Percentiles rank a stretch among this genome's conserved stretches.
Conservation (phyloP, 2,888 invertebrate species). For the Eurois occulta region DNA sequence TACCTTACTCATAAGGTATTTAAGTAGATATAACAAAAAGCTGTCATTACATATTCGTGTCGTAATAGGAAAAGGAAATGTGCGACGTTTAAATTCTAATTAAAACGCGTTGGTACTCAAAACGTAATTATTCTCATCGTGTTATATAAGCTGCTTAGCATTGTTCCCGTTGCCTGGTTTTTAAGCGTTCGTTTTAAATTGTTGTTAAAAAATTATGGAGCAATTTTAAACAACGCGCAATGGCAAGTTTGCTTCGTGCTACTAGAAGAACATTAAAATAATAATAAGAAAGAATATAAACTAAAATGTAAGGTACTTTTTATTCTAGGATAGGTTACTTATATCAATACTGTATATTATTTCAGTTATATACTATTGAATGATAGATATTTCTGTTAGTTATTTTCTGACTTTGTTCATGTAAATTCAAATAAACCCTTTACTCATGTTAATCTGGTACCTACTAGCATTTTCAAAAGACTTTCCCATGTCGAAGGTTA, state of each 20-base stretch:
- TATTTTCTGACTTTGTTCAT: slow-evolving; percentile 4
- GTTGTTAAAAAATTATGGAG: not conserved
- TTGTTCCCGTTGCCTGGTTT: not conserved
- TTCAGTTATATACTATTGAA: too few relatives aligned
- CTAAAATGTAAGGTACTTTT: too few relatives aligned
- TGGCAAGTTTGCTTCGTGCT: not conserved
- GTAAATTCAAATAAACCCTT: slow-evolving; percentile 20
- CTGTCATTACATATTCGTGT: slow-evolving; percentile 38
- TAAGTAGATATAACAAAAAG: slow-evolving; percentile 4
- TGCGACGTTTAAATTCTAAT: slow-evolving; percentile 43
- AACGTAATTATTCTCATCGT: slow-evolving; percentile 44
- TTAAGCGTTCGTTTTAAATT: not conserved
- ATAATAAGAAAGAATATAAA: not conserved
- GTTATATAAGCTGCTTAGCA: slow-evolving; percentile 30
- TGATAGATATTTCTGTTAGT: too few relatives aligned
- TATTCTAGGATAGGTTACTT: too few relatives aligned
- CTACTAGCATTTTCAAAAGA: not conserved
- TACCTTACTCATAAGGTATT: not conserved
- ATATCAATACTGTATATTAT: too few relatives aligned
- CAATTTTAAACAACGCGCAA: not conserved
- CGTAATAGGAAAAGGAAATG: slow-evolving; percentile 39
- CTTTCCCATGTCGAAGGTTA: not conserved
- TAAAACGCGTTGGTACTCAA: slow-evolving; percentile 25
- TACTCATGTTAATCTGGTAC: not conserved
- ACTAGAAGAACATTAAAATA: not conserved